Evolutionary conservation across 2,113 vertebrate genomes (phyloP).

Genomic region (Collichthys lucidus): DNA sequence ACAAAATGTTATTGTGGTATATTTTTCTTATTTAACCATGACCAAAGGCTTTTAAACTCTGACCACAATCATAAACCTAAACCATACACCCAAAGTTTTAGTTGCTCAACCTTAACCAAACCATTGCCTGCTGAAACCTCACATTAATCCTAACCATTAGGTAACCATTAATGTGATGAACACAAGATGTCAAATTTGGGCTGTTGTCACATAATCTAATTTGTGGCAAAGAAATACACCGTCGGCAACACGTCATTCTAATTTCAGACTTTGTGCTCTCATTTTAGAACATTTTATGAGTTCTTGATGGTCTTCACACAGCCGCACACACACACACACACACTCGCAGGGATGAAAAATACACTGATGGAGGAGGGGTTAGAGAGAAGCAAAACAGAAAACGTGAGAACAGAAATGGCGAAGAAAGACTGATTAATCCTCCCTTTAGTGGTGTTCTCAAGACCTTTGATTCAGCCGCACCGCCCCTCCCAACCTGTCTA

Average conservation of each 20-base stretch:
- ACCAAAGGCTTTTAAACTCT: constrained; percentile 42
- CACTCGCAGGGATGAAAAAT: constrained; percentile 38
- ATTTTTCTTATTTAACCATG: constrained; percentile 44
- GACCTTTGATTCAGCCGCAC: constrained; percentile 64
- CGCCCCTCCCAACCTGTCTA: constrained; percentile 56
- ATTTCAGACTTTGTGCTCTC: constrained; percentile 43
- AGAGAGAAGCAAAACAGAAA: constrained; percentile 74
- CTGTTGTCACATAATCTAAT: constrained; percentile 33
- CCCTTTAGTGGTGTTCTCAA: constrained; percentile 74
- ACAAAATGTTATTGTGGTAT: constrained; percentile 32
- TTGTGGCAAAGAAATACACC: constrained; percentile 22
- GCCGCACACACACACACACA: constrained; percentile 52
- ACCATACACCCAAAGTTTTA: constrained; percentile 33
- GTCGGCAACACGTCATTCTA: constrained; percentile 25
- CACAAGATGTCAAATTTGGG: constrained; percentile 48
- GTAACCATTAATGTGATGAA: constrained; percentile 49
- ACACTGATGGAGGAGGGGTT: constrained; percentile 66
- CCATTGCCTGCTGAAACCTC: constrained; percentile 41
- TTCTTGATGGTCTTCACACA: constrained; percentile 28
- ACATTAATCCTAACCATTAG: constrained; percentile 45
- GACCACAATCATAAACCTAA: constrained; percentile 50
- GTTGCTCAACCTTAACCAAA: constrained; percentile 55
- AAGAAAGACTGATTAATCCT: constrained; percentile 82
- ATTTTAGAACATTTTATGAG: constrained; percentile 43
- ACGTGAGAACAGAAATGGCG: constrained; percentile 77